phyloP scores from a whole-genome alignment of 2,797 vertebrate genomes.

The Epinephelus malabaricus region DNA sequence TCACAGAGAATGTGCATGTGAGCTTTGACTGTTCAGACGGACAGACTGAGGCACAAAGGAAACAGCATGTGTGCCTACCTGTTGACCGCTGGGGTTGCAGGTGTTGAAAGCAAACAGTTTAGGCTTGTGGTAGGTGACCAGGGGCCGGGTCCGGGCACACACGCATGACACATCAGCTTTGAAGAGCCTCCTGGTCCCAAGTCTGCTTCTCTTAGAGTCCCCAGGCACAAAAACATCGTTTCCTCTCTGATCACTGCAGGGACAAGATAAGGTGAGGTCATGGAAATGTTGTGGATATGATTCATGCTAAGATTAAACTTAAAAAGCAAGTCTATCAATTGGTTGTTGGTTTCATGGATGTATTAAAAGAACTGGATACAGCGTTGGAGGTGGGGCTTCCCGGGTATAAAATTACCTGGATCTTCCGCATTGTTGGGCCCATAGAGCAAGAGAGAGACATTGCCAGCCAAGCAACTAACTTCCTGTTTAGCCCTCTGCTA shows the following conservation, averaged over 20 bases:
- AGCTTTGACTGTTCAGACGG: background rate
- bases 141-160: slow-evolving; percentile 91
- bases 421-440: too few species aligned
- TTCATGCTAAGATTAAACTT: background rate
- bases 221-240: slow-evolving; percentile 38
- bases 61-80: slow-evolving; percentile 47
- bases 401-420: too few species aligned
- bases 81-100: slow-evolving; percentile 42
- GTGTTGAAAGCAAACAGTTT: slow-evolving; percentile 87
- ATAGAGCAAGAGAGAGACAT: too few species aligned
- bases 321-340: too few species aligned
- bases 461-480: too few species aligned
- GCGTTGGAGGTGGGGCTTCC: too few species aligned
- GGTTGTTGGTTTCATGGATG: too few species aligned
- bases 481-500: too few species aligned
- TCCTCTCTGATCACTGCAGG: slow-evolving; percentile 58
- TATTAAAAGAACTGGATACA: too few species aligned
- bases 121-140: slow-evolving; percentile 91
- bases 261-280: slow-evolving; percentile 41
- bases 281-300: slow-evolving; percentile 22
- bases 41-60: background rate
- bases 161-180: slow-evolving; percentile 80
- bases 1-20: background rate
- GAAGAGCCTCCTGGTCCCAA: slow-evolving; percentile 79
- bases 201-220: slow-evolving; percentile 86